These are phyloP conservation scores for Cerceris ruficornis DNA, from an alignment of 2,888 invertebrate species.

Conservation along the genomic window DNA sequence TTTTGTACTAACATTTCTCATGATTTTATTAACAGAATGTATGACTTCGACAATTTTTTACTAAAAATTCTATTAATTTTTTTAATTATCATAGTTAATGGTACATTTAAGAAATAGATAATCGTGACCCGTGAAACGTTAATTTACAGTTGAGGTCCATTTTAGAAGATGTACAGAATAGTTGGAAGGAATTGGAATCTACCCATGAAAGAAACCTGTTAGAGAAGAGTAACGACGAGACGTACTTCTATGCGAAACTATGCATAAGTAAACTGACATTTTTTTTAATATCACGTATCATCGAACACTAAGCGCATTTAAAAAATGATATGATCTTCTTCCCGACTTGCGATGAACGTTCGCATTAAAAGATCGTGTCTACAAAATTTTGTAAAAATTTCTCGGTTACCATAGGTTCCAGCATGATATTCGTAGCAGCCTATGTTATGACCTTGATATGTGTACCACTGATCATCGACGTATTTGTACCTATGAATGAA, in stretches of 20 bases:
- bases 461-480: neutral
- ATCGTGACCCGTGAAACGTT: neutral
- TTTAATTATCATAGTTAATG: too few relatives aligned
- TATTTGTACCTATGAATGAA: constrained; percentile 5
- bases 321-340: too few relatives aligned
- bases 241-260: neutral
- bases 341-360: too few relatives aligned
- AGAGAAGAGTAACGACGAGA: neutral
- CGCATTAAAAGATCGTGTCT: too few relatives aligned
- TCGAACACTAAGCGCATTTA: too few relatives aligned
- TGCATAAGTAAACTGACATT: neutral
- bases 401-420: too few relatives aligned
- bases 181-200: neutral
- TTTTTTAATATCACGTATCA: neutral
- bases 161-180: neutral
- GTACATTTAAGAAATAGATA: neutral
- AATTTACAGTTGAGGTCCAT: neutral
- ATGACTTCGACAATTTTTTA: too few relatives aligned
- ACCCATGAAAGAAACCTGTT: neutral
- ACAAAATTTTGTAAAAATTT: too few relatives aligned
- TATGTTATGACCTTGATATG: neutral
- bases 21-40: too few relatives aligned
- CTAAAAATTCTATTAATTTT: too few relatives aligned
- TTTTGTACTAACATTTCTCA: too few relatives aligned
- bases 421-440: too few relatives aligned